These are phyloP conservation scores for Paramormyrops kingsleyae DNA, from an alignment of 2,113 vertebrate genomes.

Conservation along the genomic window DNA sequence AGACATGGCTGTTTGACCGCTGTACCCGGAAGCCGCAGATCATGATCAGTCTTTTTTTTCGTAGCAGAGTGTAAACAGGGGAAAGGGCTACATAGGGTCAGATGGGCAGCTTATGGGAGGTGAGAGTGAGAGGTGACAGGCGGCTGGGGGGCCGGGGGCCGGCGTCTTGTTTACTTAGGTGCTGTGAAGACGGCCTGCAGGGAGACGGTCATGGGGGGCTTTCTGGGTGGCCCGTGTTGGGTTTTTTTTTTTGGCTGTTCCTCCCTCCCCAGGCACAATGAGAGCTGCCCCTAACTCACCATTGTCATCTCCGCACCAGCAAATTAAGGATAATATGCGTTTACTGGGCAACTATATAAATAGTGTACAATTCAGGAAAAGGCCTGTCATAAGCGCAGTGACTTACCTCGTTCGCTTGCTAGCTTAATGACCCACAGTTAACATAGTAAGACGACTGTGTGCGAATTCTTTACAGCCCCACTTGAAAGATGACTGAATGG, in stretches of 20 bases:
- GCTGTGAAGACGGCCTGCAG: slow-evolving; percentile 7
- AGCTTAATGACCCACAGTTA: neutral
- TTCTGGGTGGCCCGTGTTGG: slow-evolving; percentile 11
- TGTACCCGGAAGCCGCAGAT: neutral
- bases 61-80: neutral
- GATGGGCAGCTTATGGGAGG: neutral
- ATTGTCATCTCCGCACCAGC: neutral
- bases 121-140: neutral
- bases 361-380: neutral
- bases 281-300: neutral
- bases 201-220: neutral
- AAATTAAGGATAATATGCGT: neutral
- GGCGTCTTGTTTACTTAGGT: slow-evolving; percentile 20
- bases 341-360: slow-evolving; percentile 6
- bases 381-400: neutral
- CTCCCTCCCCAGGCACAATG: neutral
- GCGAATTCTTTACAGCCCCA: neutral
- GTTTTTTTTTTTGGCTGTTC: neutral
- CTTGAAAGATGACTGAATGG: neutral
- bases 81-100: neutral
- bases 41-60: neutral
- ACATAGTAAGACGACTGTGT: neutral
- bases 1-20: neutral
- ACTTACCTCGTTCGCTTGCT: neutral
- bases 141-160: neutral